phyloP scores from a whole-genome alignment of 2,888 invertebrate species.

The Drosophila glabriapex region DNA sequence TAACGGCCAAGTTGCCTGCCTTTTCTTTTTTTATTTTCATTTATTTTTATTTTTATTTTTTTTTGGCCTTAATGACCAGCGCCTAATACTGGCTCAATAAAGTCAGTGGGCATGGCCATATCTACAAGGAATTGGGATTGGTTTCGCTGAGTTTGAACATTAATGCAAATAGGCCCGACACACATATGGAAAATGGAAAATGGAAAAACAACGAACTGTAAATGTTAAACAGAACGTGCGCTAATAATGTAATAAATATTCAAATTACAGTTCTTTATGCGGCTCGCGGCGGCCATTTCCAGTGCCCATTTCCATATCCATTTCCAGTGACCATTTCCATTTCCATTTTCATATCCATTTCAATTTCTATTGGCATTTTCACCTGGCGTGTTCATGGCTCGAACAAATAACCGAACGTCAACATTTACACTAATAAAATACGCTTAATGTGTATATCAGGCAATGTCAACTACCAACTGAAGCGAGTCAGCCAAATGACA shows the following conservation, averaged over 20 bases:
- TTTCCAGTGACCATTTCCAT: constrained; percentile 49
- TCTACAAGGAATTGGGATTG: constrained; percentile 31
- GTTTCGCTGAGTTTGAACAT: constrained; percentile 10
- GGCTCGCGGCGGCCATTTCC: constrained; percentile 28
- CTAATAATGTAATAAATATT: constrained; percentile 80
- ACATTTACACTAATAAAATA: constrained; percentile 78
- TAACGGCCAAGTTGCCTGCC: constrained; percentile 39
- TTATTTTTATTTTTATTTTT: not conserved
- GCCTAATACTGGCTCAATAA: constrained; percentile 54
- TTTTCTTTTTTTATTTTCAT: no score
- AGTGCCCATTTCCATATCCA: constrained; percentile 38
- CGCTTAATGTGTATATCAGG: constrained; percentile 72
- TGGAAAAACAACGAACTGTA: constrained; percentile 11
- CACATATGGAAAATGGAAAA: not conserved
- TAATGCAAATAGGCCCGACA: not conserved
- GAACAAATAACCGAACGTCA: constrained; percentile 71
- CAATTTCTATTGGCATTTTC: constrained; percentile 68
- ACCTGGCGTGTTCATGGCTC: constrained; percentile 66
- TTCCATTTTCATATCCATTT: constrained; percentile 62
- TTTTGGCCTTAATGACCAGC: constrained; percentile 45
- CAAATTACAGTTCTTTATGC: constrained; percentile 68
- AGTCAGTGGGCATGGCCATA: constrained; percentile 44
- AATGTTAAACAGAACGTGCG: constrained; percentile 41
- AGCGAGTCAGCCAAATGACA: constrained; percentile 43
- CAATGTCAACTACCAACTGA: constrained; percentile 59